These are phyloP conservation scores for Diadophis punctatus DNA, from an alignment of 2,113 vertebrate species.

Conservation along the genomic window DNA sequence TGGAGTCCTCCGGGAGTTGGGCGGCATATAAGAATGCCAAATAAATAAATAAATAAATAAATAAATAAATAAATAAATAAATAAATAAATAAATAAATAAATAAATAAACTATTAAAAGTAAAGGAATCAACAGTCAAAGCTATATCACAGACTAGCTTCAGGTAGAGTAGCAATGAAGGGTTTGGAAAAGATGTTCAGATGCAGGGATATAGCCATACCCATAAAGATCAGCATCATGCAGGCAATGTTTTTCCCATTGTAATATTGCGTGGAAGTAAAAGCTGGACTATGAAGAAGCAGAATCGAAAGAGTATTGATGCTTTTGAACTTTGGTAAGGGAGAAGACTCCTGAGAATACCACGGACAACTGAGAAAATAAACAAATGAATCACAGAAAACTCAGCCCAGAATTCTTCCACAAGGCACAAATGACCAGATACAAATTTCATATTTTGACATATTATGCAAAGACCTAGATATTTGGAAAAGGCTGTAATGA, in stretches of 20 bases:
- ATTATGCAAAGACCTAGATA: not conserved
- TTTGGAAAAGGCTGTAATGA: not conserved
- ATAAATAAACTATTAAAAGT: too few relatives aligned
- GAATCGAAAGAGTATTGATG: not conserved
- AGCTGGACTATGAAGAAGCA: not conserved
- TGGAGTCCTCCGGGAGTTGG: too few relatives aligned
- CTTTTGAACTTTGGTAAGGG: not conserved
- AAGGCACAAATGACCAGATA: not conserved
- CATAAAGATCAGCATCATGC: not conserved
- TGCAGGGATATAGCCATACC: too few relatives aligned
- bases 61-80: too few relatives aligned
- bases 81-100: too few relatives aligned
- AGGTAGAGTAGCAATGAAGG: not conserved
- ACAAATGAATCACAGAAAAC: not conserved
- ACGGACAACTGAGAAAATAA: not conserved
- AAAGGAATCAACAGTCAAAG: not conserved
- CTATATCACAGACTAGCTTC: not conserved
- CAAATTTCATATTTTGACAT: not conserved
- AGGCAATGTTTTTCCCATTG: not conserved
- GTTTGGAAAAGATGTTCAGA: not conserved
- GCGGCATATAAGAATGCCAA: too few relatives aligned
- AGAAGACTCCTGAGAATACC: not conserved
- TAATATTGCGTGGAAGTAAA: not conserved
- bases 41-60: too few relatives aligned
- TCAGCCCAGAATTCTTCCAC: not conserved